Percentiles rank a stretch among this genome's conserved stretches.
Evolutionary conservation across 2,797 vertebrate genomes (phyloP).

Genomic region (Octomys mimax): DNA sequence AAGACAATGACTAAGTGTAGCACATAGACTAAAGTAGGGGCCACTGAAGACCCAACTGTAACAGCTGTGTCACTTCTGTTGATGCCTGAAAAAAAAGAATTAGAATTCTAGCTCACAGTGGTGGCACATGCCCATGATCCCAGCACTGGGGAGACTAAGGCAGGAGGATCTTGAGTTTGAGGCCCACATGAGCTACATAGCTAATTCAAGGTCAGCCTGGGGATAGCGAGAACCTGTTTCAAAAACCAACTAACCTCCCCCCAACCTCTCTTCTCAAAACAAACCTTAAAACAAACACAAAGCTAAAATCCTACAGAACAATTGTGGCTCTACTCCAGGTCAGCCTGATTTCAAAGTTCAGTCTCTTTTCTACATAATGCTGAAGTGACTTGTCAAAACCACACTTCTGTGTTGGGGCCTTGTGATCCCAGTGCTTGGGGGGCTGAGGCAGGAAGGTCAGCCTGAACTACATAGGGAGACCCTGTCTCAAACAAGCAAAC

Average conservation of each 20-base stretch:
- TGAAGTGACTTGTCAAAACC: neutral
- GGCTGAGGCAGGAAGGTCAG: neutral
- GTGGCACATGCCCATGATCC: neutral
- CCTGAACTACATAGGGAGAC: neutral
- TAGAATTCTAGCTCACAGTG: neutral
- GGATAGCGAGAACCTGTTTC: neutral
- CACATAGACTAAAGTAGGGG: too few relatives aligned
- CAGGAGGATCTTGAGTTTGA: neutral
- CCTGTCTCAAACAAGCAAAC: neutral
- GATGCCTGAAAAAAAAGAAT: neutral
- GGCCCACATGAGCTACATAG: neutral
- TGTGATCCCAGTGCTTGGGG: neutral
- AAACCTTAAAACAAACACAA: neutral
- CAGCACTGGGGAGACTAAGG: neutral
- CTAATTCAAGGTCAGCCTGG: neutral
- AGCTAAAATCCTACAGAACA: neutral
- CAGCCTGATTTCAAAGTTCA: slow-evolving; percentile 51
- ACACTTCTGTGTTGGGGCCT: neutral
- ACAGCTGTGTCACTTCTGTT: neutral
- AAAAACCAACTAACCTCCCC: neutral
- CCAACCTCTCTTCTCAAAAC: neutral
- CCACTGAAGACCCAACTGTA: too few relatives aligned
- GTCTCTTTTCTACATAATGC: neutral
- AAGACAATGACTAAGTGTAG: too few relatives aligned
- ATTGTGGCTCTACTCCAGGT: neutral